phyloP scores from a whole-genome alignment of 2,797 vertebrate species.

The Channa striata region DNA sequence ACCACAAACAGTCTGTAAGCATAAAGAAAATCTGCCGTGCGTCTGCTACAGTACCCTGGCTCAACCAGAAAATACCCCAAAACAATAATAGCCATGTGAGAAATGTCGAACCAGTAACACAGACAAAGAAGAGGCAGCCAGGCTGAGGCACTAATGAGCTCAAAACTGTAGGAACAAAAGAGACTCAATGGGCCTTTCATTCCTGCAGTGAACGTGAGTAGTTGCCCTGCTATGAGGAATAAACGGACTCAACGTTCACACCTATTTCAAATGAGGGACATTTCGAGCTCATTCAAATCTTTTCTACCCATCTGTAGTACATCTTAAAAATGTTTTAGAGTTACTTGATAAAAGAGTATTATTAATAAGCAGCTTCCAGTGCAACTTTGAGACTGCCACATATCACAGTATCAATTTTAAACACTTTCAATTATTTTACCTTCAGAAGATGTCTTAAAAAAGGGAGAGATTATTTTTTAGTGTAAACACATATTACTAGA shows the following conservation, averaged over 20 bases:
- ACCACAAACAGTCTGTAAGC: slow-evolving; percentile 45
- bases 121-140: slow-evolving; percentile 48
- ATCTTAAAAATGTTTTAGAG: background rate
- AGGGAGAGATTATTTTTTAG: background rate
- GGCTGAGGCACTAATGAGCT: slow-evolving; percentile 72
- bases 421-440: background rate
- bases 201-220: slow-evolving; percentile 33
- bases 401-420: background rate
- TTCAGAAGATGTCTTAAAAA: background rate
- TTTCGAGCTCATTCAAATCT: slow-evolving; percentile 5
- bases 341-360: slow-evolving; percentile 3
- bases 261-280: background rate
- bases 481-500: background rate
- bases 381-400: too few relatives aligned
- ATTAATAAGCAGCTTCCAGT: background rate
- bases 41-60: slow-evolving; percentile 36
- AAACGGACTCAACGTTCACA: slow-evolving; percentile 14
- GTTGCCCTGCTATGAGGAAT: slow-evolving; percentile 12
- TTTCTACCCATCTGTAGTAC: background rate
- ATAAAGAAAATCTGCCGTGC: slow-evolving; percentile 69
- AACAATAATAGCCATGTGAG: slow-evolving; percentile 61
- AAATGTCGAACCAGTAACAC: slow-evolving; percentile 53
- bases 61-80: slow-evolving; percentile 38
- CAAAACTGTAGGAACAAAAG: slow-evolving; percentile 34
- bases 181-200: slow-evolving; percentile 66